Base-by-base conservation (phyloP, 2,797 vertebrate species). In the Trichosurus vulpecula region DNA sequence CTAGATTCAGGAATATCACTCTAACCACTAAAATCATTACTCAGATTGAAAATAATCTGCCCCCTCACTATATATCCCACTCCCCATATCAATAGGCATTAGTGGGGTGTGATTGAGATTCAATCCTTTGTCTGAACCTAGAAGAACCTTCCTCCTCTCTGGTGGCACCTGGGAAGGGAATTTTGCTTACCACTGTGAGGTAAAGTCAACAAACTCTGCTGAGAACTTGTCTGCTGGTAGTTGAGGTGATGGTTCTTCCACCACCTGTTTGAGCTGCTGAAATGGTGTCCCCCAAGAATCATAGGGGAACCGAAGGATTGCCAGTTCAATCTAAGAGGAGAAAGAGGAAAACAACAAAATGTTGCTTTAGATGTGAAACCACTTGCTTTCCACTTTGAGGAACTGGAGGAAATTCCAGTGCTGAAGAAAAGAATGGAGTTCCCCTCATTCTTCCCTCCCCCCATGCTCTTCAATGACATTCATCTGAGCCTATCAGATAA, bases 221-320 rank as follows among this genome's bases (percentile, higher is more conserved):
- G 99, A 99, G 98, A 99, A 99, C 95, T 98, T 99, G 95, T 99
- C 99, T 0, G 98, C 98, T 0, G 99, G 99, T 95, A 99, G 99
- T 97, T 99, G 99, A 0, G 99, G 99, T 0, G 99, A 99, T 0
- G 99, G 99, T 90, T 99, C 99, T 95, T 99, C 99, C 93, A 99
- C 99, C 98, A 99, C 99, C 98, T 99, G 99, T 98, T 99, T 99
- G 93, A 99, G 99, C 98, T 99, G 99, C 99, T 99, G 99, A 98
- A 99, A 99, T 9, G 99, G 99, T 0, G 99, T 99, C 0, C 99
- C 99, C 99, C 99, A 99, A 0, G 99, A 99, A 94, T 99, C 99
- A 0, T 99, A 99, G 0, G 99, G 99, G 97, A 99, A 99, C 94
- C 99, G 99, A 95, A 99, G 99, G 98, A 99, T 99, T 96, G 99